phyloP scores from a whole-genome alignment of 2,113 vertebrate genomes.

The Menura novaehollandiae region DNA sequence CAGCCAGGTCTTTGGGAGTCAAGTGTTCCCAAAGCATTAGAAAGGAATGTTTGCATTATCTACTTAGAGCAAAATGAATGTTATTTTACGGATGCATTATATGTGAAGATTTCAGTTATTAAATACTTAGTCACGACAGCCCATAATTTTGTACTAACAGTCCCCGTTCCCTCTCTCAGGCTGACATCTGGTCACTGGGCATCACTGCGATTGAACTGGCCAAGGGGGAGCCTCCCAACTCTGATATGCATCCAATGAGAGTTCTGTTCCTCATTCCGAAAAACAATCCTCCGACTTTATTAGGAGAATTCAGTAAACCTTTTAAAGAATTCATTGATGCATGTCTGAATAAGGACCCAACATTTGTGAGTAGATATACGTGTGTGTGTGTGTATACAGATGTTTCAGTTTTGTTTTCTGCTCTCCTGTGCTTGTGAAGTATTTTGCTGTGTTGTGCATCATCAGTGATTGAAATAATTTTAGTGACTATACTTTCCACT shows the following conservation, averaged over 20 bases:
- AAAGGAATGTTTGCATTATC: neutral
- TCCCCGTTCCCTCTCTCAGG: constrained; percentile 66
- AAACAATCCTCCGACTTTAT: constrained; percentile 85
- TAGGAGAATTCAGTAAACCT: constrained; percentile 88
- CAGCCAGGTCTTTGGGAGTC: neutral
- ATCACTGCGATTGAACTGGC: constrained; percentile 93
- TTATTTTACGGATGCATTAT: neutral
- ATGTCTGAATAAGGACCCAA: constrained; percentile 91
- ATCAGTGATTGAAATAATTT: neutral
- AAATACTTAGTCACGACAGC: neutral
- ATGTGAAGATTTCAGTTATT: neutral
- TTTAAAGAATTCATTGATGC: constrained; percentile 93
- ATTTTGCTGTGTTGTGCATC: neutral
- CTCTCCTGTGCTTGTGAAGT: neutral
- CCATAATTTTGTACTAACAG: neutral
- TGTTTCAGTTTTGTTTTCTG: neutral
- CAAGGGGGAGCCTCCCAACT: constrained; percentile 92
- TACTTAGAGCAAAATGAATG: neutral
- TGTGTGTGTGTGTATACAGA: neutral
- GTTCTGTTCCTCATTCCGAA: constrained; percentile 94
- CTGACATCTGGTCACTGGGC: constrained; percentile 92
- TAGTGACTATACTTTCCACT: neutral
- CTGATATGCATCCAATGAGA: constrained; percentile 91
- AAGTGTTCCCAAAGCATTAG: neutral
- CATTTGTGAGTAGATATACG: constrained; percentile 80